phyloP scores from a whole-genome alignment of 2,888 invertebrate species.

The Argyresthia albistria region DNA sequence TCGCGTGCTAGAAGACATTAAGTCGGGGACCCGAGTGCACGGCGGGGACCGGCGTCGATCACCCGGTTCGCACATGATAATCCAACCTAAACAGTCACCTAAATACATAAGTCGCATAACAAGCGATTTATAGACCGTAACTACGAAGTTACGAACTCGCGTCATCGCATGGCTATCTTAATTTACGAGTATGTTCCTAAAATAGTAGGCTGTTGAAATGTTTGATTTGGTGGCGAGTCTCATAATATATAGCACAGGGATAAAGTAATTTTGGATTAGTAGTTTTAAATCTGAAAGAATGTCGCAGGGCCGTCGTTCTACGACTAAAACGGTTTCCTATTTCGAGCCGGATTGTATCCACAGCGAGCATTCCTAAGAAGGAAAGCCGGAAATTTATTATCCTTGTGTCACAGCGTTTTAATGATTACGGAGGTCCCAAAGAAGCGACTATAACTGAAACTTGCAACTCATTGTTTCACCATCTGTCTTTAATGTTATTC shows the following conservation, averaged over 20 bases:
- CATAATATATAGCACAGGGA: neutral
- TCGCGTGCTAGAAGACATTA: constrained; percentile 57
- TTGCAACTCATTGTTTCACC: neutral
- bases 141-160: constrained; percentile 5
- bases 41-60: constrained; percentile 34
- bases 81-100: constrained; percentile 12
- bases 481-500: neutral
- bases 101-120: constrained; percentile 7
- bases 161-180: neutral
- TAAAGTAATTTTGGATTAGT: neutral
- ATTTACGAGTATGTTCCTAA: neutral
- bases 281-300: constrained; percentile 1
- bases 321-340: constrained; percentile 7
- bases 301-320: constrained; percentile 3
- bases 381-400: constrained; percentile 3
- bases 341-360: neutral
- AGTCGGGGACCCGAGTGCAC: constrained; percentile 27
- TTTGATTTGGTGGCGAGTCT: neutral
- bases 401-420: constrained; percentile 26
- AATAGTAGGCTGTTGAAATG: no score
- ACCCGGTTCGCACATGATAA: constrained; percentile 51
- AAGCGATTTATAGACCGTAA: constrained; percentile 8
- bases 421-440: constrained; percentile 22
- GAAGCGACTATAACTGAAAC: neutral
- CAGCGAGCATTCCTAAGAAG: constrained; percentile 3